Conservation (phyloP, 2,797 vertebrate genomes). For the Lacerta bilineata region DNA sequence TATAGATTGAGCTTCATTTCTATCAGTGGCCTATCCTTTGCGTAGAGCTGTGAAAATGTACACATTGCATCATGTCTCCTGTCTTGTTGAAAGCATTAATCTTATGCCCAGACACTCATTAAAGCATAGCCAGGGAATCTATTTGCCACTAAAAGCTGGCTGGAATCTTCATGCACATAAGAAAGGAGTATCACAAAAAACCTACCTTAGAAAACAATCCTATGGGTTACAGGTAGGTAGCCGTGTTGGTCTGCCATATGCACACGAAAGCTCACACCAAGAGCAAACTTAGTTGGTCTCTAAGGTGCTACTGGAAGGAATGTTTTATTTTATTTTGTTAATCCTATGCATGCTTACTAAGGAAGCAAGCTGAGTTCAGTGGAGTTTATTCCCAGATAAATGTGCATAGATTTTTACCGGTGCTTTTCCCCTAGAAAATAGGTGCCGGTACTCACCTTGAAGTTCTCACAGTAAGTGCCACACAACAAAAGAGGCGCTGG, state of each 20-base stretch:
- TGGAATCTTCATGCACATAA: neutral
- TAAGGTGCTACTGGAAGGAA: too few relatives aligned
- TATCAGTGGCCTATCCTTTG: constrained; percentile 48
- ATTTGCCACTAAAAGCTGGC: neutral
- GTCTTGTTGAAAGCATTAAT: constrained; percentile 32
- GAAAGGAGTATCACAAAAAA: neutral
- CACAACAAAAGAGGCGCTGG: too few relatives aligned
- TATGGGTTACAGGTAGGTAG: too few relatives aligned
- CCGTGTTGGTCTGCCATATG: too few relatives aligned
- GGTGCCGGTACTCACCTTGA: too few relatives aligned
- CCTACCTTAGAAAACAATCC: neutral
- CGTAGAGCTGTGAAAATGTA: constrained; percentile 37
- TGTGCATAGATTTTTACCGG: neutral
- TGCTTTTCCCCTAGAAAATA: too few relatives aligned
- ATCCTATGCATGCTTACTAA: neutral
- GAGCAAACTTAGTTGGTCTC: too few relatives aligned
- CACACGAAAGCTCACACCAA: too few relatives aligned
- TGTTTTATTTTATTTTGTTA: too few relatives aligned
- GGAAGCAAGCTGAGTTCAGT: neutral
- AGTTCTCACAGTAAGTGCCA: too few relatives aligned
- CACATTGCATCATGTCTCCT: neutral
- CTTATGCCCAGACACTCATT: constrained; percentile 22
- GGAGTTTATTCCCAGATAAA: neutral
- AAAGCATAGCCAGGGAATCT: neutral
- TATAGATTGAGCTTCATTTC: constrained; percentile 51